Conservation (phyloP, 2,113 vertebrate species). For the Erythrocercus mccallii region DNA sequence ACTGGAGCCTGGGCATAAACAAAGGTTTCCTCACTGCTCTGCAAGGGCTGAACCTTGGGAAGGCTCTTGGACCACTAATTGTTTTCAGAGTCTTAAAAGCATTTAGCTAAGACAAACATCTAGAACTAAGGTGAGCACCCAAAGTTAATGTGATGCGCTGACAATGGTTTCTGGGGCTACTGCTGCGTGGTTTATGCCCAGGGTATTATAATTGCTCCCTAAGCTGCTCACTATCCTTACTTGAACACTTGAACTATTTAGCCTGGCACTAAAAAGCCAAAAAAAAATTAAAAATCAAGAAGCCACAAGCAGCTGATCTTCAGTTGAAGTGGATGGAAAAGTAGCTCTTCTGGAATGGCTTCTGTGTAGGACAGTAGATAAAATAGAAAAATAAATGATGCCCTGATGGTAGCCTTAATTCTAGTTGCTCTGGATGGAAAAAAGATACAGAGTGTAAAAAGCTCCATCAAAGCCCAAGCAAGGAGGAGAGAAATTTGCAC, state of each 20-base stretch:
- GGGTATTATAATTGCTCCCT: neutral
- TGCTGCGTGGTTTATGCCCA: neutral
- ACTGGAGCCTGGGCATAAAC: neutral
- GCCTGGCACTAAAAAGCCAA: neutral
- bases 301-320: neutral
- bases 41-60: neutral
- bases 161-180: neutral
- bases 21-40: neutral
- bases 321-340: neutral
- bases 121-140: neutral
- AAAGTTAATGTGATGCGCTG: neutral
- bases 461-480: neutral
- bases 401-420: neutral
- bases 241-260: neutral
- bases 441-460: neutral
- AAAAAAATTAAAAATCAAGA: neutral
- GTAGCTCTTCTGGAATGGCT: neutral
- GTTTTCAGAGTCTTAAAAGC: neutral
- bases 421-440: neutral
- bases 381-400: neutral
- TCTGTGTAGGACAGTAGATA: neutral
- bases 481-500: neutral
- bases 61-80: neutral
- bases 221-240: neutral
- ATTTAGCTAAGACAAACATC: neutral